Base-by-base conservation (phyloP, 1,140 invertebrate species). In the Kradibia gibbosae region DNA sequence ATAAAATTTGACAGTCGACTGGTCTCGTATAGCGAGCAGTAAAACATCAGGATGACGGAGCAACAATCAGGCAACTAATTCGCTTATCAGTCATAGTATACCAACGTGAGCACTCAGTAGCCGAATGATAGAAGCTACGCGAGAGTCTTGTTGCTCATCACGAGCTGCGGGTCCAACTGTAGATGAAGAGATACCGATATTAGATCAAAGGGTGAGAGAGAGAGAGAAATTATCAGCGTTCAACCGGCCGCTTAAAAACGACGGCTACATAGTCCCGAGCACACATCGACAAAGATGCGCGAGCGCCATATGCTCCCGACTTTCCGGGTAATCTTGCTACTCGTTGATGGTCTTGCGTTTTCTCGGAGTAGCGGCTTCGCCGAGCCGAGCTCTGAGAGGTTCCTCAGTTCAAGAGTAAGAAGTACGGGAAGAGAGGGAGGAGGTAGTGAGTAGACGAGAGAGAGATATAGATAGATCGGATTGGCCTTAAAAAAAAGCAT, bases 111-210 rank as follows among this genome's bases (percentile, higher is more conserved):
- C 28, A 13, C 34, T 8, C 45, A 45, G 45, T 72, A 73, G 71
- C 50, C 48, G 15, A n/a, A n/a, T 28, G 15, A 31, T 20, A 34
- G 28, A 17, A 34, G 11, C 42, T 53, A 28, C 25, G 50, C n/a
- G n/a, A 2, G 15, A 53, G 10, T 17, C 50, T 3, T 53, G 50
- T 20, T 10, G 20, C 50, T 53, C 22, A 53, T 20, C 15, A 53
- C 50, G 20, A 53, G 15, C 50, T 53, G 15, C 22, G 15, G 50
- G 7, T 20, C 50, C 3, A 53, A 15, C 50, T 10, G 50, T 17
- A 53, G 71, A 48, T 42, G 45, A n/a, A 71, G 67, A 71, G 39
- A 71, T 45, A 71, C n/a, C n/a, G n/a, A n/a, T n/a, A n/a, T n/a
- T n/a, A n/a, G n/a, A n/a, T n/a, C n/a, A n/a, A n/a, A n/a, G n/a